Conservation (phyloP, 1,140 invertebrate genomes). For the Ganaspis sp. region DNA sequence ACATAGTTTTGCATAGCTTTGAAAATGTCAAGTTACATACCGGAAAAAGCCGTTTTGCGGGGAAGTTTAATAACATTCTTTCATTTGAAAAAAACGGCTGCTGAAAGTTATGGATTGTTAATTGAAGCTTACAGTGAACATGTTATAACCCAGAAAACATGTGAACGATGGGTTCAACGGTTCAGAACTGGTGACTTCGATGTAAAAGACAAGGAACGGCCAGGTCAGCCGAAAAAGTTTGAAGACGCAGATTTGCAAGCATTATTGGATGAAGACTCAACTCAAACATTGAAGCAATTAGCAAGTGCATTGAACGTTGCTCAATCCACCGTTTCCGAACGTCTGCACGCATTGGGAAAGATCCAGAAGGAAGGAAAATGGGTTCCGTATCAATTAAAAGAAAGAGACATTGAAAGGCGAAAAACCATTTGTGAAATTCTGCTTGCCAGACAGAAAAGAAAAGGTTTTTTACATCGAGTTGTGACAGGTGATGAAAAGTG, state of each 20-base stretch:
- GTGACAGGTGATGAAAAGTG: constrained; percentile 45
- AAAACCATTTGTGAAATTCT: constrained; percentile 45
- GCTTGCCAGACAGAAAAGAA: constrained; percentile 45
- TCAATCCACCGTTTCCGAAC: constrained; percentile 45
- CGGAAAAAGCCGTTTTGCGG: constrained; percentile 32
- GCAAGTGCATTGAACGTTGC: constrained; percentile 47
- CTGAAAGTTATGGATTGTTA: constrained; percentile 31
- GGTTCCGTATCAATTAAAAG: constrained; percentile 57
- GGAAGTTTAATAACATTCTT: constrained; percentile 17
- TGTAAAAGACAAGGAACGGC: constrained; percentile 45
- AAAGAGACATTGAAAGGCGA: constrained; percentile 48
- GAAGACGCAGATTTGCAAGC: constrained; percentile 52
- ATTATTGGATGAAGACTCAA: constrained; percentile 51
- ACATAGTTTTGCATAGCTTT: constrained; percentile 29
- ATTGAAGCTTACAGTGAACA: constrained; percentile 35
- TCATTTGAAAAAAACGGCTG: neutral
- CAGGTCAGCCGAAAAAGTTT: constrained; percentile 43
- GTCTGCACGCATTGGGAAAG: constrained; percentile 53
- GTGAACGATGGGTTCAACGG: constrained; percentile 46
- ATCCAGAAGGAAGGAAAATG: constrained; percentile 58
- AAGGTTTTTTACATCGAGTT: constrained; percentile 46
- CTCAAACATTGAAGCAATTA: constrained; percentile 53
- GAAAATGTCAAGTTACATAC: constrained; percentile 41
- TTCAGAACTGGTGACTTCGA: constrained; percentile 51
- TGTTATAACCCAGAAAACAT: constrained; percentile 38